Conservation (phyloP, 2,797 vertebrate species). For the Spea hammondii region DNA sequence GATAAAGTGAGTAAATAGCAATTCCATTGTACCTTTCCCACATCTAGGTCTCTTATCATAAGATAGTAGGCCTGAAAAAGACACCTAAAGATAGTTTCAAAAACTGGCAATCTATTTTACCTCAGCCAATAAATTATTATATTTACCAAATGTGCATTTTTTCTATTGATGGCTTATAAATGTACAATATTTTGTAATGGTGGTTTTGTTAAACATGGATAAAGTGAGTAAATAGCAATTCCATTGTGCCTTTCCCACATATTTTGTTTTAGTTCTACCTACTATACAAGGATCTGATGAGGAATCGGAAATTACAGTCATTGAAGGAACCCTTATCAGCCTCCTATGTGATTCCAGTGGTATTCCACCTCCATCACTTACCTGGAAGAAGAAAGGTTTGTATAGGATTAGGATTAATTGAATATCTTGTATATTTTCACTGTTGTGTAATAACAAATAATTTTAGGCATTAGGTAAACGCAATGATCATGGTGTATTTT, state of each 20-base stretch:
- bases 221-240: too few species aligned
- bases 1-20: too few species aligned
- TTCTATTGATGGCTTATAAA: too few species aligned
- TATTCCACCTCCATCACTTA: slow-evolving; percentile 86
- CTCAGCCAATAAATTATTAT: too few species aligned
- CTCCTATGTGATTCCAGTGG: slow-evolving; percentile 92
- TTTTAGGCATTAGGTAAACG: not conserved
- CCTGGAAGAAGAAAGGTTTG: slow-evolving; percentile 88
- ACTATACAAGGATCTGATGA: slow-evolving; percentile 81
- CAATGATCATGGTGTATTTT: too few species aligned
- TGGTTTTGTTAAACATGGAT: too few species aligned
- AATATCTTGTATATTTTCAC: too few species aligned
- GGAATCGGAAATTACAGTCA: slow-evolving; percentile 76
- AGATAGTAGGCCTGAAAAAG: too few species aligned
- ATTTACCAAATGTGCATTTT: too few species aligned
- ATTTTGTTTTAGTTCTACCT: slow-evolving; percentile 77
- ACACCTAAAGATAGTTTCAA: too few species aligned
- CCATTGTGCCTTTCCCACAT: slow-evolving; percentile 10
- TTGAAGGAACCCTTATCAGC: slow-evolving; percentile 81
- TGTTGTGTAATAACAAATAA: not conserved
- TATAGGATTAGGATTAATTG: not conserved
- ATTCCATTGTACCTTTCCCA: not conserved
- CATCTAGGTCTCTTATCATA: slow-evolving; percentile 7
- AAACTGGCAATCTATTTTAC: too few species aligned
- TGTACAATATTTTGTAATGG: too few species aligned